Base-by-base conservation (phyloP, 2,888 invertebrate species). In the Hybos culiciformis region DNA sequence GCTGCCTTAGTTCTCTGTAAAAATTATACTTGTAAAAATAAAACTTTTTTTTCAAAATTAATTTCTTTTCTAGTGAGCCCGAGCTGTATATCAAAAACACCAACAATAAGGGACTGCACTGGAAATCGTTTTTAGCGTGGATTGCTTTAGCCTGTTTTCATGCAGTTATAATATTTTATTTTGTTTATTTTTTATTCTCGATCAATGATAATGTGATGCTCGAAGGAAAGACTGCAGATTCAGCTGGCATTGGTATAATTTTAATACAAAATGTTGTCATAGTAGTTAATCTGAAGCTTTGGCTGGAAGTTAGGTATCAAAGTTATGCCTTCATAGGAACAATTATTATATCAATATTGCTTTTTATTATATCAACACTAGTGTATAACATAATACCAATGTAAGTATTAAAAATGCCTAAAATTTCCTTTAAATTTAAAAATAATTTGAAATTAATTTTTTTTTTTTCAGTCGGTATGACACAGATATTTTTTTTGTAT, bases 51-150 rank as follows among this genome's bases (percentile, higher is more conserved):
- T 34, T 38, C n/a, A 31, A 8, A 31, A 21, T 32, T 21, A 20
- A 17, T 34, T 43, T 38, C 29, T 36, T 74, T 40, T 57, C 65
- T 54, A 72, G 73, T n/a, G 71, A 76, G 48, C 86, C 87, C 1
- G 68, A 71, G 11, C 61, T 84, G 2, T 88, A 88, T 59, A 71
- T 70, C 54, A 71, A 72, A 41, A 75, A 78, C 46, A 67, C 59
- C 3, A 68, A 67, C 46, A 85, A 86, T 66, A 69, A 70, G 43
- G 68, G 77, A 32, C 69, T 87, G 59, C 72, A 77, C 1, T 72
- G 73, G 69, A 54, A 56, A 1, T 69, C 73, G 47, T 85, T 85
- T 60, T 39, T 71, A 1, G 63, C 67, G 39, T 84, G 84, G 83
- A 67, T 70, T 15, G 3, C 67, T 11, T 57, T 70, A 49, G 79